Evolutionary conservation across 2,797 vertebrate genomes (phyloP).

Genomic region (Enteromius thamalakanensis): DNA sequence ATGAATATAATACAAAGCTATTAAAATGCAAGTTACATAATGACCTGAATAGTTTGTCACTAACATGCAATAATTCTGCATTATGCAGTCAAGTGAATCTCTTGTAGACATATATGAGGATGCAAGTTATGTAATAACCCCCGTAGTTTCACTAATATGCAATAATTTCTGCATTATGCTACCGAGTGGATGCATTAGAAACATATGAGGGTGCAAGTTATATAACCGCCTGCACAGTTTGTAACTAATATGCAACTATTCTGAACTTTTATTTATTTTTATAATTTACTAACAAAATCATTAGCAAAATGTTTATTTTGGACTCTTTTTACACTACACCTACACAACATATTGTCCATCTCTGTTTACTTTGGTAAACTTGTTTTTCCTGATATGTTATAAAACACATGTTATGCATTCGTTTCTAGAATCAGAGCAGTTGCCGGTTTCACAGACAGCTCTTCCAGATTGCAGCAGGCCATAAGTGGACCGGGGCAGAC

Average conservation of each 20-base stretch:
- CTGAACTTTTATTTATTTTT: no score
- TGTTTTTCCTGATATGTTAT: background rate
- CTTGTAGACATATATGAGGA: background rate
- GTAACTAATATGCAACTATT: background rate
- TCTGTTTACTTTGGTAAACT: constrained; percentile 6
- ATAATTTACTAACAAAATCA: background rate
- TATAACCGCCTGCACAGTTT: background rate
- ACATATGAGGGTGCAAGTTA: background rate
- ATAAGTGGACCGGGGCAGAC: constrained; percentile 79
- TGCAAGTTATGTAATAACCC: background rate
- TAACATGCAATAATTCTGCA: background rate
- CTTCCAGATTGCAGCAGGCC: constrained; percentile 68
- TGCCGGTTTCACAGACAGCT: constrained; percentile 1
- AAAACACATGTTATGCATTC: background rate
- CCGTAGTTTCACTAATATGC: background rate
- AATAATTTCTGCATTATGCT: background rate
- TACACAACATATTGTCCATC: constrained; percentile 4
- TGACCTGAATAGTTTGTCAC: background rate
- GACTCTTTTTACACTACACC: background rate
- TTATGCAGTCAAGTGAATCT: background rate
- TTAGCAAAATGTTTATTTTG: background rate
- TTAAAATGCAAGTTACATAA: background rate
- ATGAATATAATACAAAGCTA: background rate
- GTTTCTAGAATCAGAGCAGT: constrained; percentile 1
- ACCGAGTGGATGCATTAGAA: background rate